Evolutionary conservation across 2,888 invertebrate species (phyloP).

Genomic region (Periphyllus acericola): DNA sequence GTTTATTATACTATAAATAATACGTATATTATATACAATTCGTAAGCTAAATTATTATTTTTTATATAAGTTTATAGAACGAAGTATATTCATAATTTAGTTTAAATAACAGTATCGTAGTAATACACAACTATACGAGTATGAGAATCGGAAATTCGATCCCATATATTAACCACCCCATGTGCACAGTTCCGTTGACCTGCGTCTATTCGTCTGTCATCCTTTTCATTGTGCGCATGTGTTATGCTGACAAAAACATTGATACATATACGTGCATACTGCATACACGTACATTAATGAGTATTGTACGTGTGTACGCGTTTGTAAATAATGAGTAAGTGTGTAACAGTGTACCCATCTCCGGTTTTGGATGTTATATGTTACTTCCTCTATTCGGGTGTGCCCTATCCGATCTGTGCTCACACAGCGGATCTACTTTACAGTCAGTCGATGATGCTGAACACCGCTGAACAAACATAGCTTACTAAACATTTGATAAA

Average conservation of each 20-base stretch:
- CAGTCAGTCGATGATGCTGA: conserved; percentile 59
- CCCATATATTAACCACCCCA: conserved; percentile 25
- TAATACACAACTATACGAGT: not conserved
- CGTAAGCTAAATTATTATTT: too few relatives aligned
- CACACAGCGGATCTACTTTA: conserved; percentile 50
- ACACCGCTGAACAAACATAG: conserved; percentile 41
- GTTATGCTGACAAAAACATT: conserved; percentile 45
- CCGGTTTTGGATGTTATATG: conserved; percentile 54
- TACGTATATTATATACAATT: too few relatives aligned
- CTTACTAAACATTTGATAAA: not conserved
- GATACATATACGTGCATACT: not conserved
- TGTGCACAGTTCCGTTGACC: conserved; percentile 46
- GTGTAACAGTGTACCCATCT: conserved; percentile 45
- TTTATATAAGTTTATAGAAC: too few relatives aligned
- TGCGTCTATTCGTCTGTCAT: conserved; percentile 57
- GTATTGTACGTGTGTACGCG: conserved; percentile 48
- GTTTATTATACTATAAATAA: too few relatives aligned
- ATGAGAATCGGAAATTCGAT: conserved; percentile 8
- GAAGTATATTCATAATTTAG: not conserved
- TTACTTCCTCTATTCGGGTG: conserved; percentile 60
- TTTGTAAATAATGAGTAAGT: conserved; percentile 55
- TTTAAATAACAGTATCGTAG: not conserved
- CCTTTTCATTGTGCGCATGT: conserved; percentile 53
- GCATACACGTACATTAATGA: conserved; percentile 36
- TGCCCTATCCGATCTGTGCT: conserved; percentile 56